Conservation (phyloP, 2,888 invertebrate genomes). For the Acrocyrtus sp. region DNA sequence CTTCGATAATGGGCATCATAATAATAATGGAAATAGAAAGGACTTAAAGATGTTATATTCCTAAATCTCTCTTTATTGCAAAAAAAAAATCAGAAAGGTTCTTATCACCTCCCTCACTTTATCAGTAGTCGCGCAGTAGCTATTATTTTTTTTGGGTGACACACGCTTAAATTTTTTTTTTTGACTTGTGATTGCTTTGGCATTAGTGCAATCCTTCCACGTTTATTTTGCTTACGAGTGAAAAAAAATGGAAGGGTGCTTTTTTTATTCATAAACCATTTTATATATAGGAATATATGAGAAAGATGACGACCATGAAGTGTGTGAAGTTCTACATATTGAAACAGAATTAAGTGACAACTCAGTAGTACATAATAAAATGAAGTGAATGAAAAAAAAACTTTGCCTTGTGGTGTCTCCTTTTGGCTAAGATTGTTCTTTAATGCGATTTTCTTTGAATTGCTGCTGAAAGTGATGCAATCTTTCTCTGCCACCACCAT, state of each 20-base stretch:
- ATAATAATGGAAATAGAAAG: too few relatives aligned
- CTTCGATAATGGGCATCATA: too few relatives aligned
- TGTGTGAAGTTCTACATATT: constrained; percentile 28
- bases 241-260: constrained; percentile 35
- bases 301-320: constrained; percentile 44
- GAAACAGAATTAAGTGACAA: constrained; percentile 55
- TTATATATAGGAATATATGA: constrained; percentile 11
- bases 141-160: constrained; percentile 39
- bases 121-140: too few relatives aligned
- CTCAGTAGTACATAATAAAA: constrained; percentile 42
- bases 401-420: constrained; percentile 49
- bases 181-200: background rate
- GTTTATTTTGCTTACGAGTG: background rate
- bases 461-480: constrained; percentile 40
- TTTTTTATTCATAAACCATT: constrained; percentile 18
- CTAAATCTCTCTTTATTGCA: constrained; percentile 12
- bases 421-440: constrained; percentile 35
- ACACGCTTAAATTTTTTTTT: background rate
- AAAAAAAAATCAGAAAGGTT: background rate
- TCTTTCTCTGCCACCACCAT: background rate
- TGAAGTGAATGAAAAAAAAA: constrained; percentile 49
- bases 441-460: constrained; percentile 15
- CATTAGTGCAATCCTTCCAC: too few relatives aligned
- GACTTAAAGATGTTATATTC: too few relatives aligned
- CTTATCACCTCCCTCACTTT: constrained; percentile 2